Base-by-base conservation (phyloP, 2,113 vertebrate genomes). In the Lepisosteus osseus region DNA sequence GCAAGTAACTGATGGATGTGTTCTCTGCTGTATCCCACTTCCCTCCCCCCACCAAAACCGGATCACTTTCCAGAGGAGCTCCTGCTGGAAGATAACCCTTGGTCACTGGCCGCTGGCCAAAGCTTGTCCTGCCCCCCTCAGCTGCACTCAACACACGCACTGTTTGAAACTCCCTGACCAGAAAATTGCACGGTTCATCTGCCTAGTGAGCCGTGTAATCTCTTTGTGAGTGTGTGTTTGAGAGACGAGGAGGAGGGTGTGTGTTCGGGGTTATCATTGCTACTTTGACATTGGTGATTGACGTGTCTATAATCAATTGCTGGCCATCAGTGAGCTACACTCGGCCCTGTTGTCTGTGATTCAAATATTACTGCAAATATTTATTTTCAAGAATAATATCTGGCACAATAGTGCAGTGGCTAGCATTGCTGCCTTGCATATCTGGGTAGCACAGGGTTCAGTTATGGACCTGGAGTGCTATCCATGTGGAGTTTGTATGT, bases 231-330 rank as follows among this genome's bases (percentile, higher is more conserved):
- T 86, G 86, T 88, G 85, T 84, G 83, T 76, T 74, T 88, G 86
- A 80, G 74, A 78, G 68, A 82, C 85, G 85, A 82, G 83, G 86
- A 78, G 84, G 84, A 83, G 83, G 86, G 72, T 77, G 85, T 85
- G 81, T 77, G 82, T 83, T 80, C 84, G 88, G 87, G 89, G 88
- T 87, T 89, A 85, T 90, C 89, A 87, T 89, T 86, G 86, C 90
- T 89, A 89, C 81, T 78, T 84, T 89, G 89, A 91, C 90, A 89
- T 85, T 86, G 76, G 69, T 85, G 87, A 92, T 86, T 90, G 90
- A 89, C 87, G 87, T 87, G 90, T 90, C 88, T 88, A 90, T 29
- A 29, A 29, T 29, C 29, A 29, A 29, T 29, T 29, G 29, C 29
- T 29, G 29, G 29, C 29, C 29, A 29, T 29, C 29, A 29, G 29